Conservation (phyloP, 2,888 invertebrate genomes). For the Hylaea fasciaria region DNA sequence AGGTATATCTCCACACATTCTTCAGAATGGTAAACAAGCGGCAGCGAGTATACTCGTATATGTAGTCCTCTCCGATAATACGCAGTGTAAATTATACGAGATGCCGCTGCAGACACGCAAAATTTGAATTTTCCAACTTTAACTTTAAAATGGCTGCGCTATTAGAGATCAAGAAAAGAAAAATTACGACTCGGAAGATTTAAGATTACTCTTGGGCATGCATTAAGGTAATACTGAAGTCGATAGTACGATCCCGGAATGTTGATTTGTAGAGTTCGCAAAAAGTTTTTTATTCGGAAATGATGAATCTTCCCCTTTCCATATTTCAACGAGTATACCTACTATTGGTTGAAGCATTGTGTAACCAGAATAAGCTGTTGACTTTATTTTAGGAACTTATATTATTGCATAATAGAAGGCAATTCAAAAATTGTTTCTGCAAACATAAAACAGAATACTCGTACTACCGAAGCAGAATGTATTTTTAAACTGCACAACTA, state of each 20-base stretch:
- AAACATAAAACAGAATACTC: too few relatives aligned
- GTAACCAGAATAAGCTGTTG: too few relatives aligned
- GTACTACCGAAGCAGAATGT: neutral
- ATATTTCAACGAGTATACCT: too few relatives aligned
- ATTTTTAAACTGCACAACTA: conserved; percentile 31
- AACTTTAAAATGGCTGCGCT: conserved; percentile 63
- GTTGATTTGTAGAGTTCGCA: conserved; percentile 19
- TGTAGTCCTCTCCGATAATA: conserved; percentile 58
- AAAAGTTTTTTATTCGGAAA: neutral
- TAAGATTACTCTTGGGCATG: conserved; percentile 32
- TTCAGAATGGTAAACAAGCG: conserved; percentile 53
- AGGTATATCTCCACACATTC: conserved; percentile 9
- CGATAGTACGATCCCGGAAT: conserved; percentile 19
- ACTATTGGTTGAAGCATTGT: too few relatives aligned
- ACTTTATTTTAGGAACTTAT: too few relatives aligned
- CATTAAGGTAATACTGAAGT: conserved; percentile 22
- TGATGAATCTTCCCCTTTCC: too few relatives aligned
- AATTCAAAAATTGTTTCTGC: too few relatives aligned
- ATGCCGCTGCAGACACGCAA: conserved; percentile 41
- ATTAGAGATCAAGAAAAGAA: conserved; percentile 54
- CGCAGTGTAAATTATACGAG: conserved; percentile 67
- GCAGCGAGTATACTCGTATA: too few relatives aligned
- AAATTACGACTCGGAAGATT: conserved; percentile 39
- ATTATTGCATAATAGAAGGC: too few relatives aligned
- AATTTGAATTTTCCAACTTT: conserved; percentile 69